Evolutionary conservation across 2,113 vertebrate species (phyloP).

Genomic region (Seriola rivoliana): DNA sequence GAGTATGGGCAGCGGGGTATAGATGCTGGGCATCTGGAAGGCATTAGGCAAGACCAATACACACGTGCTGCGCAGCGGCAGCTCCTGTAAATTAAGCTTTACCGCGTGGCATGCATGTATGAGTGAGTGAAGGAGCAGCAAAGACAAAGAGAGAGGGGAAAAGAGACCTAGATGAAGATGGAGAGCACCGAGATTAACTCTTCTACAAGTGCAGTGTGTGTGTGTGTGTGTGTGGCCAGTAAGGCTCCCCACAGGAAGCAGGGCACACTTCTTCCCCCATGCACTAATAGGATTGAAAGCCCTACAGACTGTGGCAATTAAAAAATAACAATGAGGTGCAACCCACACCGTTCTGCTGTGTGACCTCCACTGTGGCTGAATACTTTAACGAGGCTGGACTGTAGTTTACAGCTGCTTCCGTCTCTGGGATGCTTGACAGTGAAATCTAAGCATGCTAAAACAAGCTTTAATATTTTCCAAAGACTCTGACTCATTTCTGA

Average conservation of each 20-base stretch:
- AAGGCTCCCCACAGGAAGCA: conserved; percentile 18
- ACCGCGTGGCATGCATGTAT: conserved; percentile 17
- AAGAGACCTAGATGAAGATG: neutral
- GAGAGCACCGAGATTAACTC: conserved; percentile 18
- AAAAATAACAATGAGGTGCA: conserved; percentile 36
- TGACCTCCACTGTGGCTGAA: neutral
- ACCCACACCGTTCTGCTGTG: neutral
- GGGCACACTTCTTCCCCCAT: conserved; percentile 30
- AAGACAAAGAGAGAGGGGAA: neutral
- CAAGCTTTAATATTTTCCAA: conserved; percentile 20
- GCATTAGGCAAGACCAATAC: conserved; percentile 74
- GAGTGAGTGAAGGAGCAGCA: neutral
- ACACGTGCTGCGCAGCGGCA: conserved; percentile 62
- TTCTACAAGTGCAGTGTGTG: neutral
- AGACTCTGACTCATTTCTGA: conserved; percentile 36
- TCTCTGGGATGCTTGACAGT: neutral
- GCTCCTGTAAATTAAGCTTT: conserved; percentile 71
- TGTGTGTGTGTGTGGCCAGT: conserved; percentile 30
- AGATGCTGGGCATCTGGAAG: conserved; percentile 77
- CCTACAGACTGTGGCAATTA: conserved; percentile 46
- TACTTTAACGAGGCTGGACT: neutral
- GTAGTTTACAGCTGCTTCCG: neutral
- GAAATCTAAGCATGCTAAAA: conserved; percentile 16
- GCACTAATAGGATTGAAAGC: conserved; percentile 57
- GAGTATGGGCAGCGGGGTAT: conserved; percentile 29